Conservation (phyloP, 2,113 vertebrate genomes). For the Sula dactylatra region DNA sequence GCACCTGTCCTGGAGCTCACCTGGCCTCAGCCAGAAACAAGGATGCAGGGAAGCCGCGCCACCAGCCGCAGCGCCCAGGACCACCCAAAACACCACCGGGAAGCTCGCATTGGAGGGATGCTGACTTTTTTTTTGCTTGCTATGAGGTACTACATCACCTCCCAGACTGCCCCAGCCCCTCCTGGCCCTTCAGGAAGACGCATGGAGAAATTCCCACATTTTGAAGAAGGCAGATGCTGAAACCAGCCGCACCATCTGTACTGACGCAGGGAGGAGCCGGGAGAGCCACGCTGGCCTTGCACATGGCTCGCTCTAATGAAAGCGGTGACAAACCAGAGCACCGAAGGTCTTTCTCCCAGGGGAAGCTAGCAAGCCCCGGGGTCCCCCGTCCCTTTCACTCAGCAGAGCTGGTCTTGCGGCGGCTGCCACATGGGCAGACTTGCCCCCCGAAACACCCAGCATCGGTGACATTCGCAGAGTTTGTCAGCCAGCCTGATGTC, state of each 20-base stretch:
- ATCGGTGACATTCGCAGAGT: background rate
- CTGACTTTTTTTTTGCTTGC: background rate
- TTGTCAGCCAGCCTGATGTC: background rate
- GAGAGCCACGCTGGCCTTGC: background rate
- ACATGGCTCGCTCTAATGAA: background rate
- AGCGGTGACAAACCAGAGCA: background rate
- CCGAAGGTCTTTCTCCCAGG: background rate
- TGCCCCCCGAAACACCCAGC: background rate
- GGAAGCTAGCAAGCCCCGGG: background rate
- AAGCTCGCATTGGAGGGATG: background rate
- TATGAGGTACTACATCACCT: background rate
- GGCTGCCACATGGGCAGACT: rapidly evolving
- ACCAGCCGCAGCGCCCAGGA: rapidly evolving
- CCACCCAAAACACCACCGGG: rapidly evolving
- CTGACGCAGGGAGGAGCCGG: rapidly evolving
- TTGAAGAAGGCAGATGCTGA: background rate
- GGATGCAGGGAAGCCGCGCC: rapidly evolving
- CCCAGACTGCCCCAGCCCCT: background rate
- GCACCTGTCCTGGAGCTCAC: background rate
- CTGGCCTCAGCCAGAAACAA: rapidly evolving
- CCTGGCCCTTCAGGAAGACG: background rate
- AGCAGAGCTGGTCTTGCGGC: background rate
- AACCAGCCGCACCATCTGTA: background rate
- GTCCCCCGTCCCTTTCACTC: background rate
- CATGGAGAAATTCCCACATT: background rate